Percentiles rank a stretch among this genome's conserved stretches.
These are phyloP conservation scores for Acanthosepion pharaonis DNA, from an alignment of 2,888 invertebrate genomes.

Conservation along the genomic window DNA sequence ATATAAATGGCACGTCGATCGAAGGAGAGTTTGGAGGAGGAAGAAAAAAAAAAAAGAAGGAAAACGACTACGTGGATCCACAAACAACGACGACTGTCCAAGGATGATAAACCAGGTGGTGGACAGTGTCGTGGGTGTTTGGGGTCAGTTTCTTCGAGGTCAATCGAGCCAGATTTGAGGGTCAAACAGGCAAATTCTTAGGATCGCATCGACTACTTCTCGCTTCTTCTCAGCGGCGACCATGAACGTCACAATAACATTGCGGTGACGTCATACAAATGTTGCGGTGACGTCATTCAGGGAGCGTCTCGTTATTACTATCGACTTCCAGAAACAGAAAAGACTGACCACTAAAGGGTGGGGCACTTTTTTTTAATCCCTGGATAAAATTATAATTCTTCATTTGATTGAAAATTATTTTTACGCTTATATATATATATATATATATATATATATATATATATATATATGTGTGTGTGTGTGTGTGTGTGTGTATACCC, in stretches of 20 bases:
- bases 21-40: neutral
- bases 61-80: neutral
- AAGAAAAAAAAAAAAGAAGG: neutral
- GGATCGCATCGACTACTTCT: neutral
- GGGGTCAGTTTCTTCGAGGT: constrained; percentile 14
- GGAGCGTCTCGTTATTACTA: neutral
- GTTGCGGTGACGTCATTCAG: neutral
- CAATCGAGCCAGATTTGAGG: constrained; percentile 33
- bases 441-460: constrained; percentile 34
- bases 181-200: neutral
- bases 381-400: no score
- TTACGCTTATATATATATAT: no score
- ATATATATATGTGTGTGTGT: neutral
- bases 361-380: neutral
- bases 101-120: neutral
- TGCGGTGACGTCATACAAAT: neutral
- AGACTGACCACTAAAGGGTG: no score
- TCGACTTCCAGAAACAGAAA: neutral
- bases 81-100: neutral
- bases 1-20: neutral
- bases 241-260: constrained; percentile 22
- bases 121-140: neutral
- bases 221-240: neutral
- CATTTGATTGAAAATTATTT: no score
- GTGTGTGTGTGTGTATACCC: no score